Conservation (phyloP, 2,113 vertebrate genomes). For the Acanthisitta chloris region DNA sequence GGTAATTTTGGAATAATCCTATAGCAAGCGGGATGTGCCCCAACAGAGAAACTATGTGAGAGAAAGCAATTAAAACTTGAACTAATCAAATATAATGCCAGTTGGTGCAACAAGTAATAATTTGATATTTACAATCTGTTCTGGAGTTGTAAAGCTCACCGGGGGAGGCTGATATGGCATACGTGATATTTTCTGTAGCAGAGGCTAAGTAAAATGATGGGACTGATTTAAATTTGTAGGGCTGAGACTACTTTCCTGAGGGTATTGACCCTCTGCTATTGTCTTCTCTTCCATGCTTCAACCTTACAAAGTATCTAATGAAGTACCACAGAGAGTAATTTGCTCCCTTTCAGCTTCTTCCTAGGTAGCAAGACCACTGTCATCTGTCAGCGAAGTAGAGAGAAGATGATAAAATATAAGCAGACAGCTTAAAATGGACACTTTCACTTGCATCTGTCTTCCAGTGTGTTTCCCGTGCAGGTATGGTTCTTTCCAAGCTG, state of each 20-base stretch:
- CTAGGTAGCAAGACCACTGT: background rate
- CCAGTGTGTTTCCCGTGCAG: background rate
- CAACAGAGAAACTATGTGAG: background rate
- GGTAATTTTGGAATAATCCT: background rate
- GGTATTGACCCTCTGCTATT: background rate
- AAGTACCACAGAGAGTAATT: background rate
- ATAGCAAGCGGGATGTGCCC: background rate
- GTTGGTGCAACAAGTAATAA: conserved; percentile 20
- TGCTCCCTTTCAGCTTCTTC: background rate
- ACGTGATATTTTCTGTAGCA: background rate
- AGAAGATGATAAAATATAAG: background rate
- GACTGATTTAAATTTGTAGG: background rate
- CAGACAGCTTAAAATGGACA: background rate
- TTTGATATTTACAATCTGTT: conserved; percentile 33
- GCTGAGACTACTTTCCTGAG: background rate
- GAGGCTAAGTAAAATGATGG: background rate
- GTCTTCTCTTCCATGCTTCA: background rate
- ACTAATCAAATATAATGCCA: background rate
- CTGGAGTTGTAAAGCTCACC: background rate
- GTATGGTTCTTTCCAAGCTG: background rate
- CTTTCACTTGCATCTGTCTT: background rate
- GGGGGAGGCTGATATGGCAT: fast-evolving
- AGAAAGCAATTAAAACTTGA: conserved; percentile 20
- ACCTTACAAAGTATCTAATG: fast-evolving
- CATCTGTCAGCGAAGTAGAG: background rate